Evolutionary conservation across 2,797 vertebrate genomes (phyloP), one percentile per base, ranked within the genome.

Genomic region (Etheostoma nigrum): DNA sequence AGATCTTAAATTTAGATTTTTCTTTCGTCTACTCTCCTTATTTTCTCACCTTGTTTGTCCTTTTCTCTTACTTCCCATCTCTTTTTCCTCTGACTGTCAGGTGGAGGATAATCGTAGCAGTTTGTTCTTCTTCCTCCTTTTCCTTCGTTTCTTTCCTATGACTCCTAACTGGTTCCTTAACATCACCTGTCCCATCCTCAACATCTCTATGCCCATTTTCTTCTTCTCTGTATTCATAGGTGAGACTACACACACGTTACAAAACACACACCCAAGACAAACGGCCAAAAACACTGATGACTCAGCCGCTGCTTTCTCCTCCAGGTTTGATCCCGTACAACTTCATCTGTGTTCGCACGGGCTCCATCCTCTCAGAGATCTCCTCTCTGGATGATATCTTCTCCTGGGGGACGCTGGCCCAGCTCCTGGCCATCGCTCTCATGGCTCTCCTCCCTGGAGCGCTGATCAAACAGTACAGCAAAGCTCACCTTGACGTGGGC

Each of bases 121-220:
- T 86, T 86, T 99, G 64, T 98, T 99, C 91, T 99, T 99, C 93
- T 99, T 99, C 92, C 93, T 99, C 54, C 92, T 99, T 74, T 99
- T 99, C 91, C 95, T 99, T 82, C 96, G 98, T 76, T 96, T 99
- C 86, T 98, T 99, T 88, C 98, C 98, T 47, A 97, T 99, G 97
- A 98, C 97, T 12, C 98, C 98, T 65, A 99, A 99, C 94, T 99
- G 98, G 98, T 99, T 99, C 89, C 94, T 99, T 89, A 99, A 99
- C 87, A 93, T 99, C 91, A 97, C 97, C 0, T 97, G 97, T 88
- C 98, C 98, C n/a, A 97, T 99, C 89, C 95, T 99, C 89, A 98
- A 98, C 92, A 97, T 99, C 69, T 97, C 97, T 0, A 78, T 98
- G 0, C 76, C 92, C 73, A 96, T 97, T 51, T 99, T 99, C 95